These are phyloP conservation scores for Meliscaeva auricollis DNA, from an alignment of 2,888 invertebrate species.

Conservation along the genomic window DNA sequence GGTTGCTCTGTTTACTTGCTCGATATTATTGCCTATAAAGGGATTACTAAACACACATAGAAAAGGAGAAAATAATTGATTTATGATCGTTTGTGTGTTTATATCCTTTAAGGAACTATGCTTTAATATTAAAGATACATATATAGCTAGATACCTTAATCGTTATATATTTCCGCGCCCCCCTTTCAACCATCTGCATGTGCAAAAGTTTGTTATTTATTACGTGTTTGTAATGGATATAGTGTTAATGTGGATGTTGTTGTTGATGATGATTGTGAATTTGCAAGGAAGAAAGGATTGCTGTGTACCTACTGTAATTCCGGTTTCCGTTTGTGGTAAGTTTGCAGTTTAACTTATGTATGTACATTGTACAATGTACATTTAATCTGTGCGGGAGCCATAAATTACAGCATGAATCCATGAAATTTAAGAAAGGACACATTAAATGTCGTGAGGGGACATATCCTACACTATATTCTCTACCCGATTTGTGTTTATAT, in stretches of 20 bases:
- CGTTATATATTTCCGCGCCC: neutral
- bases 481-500: neutral
- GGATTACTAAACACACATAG: conserved; percentile 12
- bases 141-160: neutral
- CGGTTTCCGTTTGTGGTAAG: conserved; percentile 43
- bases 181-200: neutral
- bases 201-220: conserved; percentile 37
- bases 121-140: neutral
- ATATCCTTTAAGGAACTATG: conserved; percentile 31
- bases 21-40: conserved; percentile 37
- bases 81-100: conserved; percentile 34
- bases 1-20: neutral
- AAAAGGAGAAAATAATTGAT: conserved; percentile 35
- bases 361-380: neutral
- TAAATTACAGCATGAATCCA: neutral
- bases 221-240: conserved; percentile 41
- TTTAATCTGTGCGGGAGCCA: conserved; percentile 21
- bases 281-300: neutral
- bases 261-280: conserved; percentile 29
- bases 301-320: conserved; percentile 24
- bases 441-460: neutral
- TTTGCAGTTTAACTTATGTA: conserved; percentile 5
- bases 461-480: neutral
- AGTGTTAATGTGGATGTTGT: conserved; percentile 32
- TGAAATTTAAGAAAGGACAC: conserved; percentile 4